Conservation (phyloP, 1,140 invertebrate genomes). For the Cotesia vestalis region DNA sequence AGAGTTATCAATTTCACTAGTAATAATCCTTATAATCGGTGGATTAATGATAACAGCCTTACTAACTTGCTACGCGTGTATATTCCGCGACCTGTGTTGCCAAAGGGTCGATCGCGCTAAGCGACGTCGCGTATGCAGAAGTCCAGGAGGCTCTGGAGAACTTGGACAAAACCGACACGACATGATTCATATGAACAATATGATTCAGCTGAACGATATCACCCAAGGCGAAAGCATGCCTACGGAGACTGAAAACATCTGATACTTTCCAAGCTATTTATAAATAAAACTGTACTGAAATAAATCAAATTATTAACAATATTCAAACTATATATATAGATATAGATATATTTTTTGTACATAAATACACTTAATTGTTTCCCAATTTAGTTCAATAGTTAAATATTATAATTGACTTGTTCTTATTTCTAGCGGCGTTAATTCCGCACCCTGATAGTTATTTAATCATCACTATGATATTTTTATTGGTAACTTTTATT, state of each 20-base stretch:
- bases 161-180: conserved; percentile 39
- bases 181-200: conserved; percentile 50
- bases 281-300: neutral
- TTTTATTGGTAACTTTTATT: too few species aligned
- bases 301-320: conserved; percentile 5
- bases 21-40: conserved; percentile 50
- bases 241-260: conserved; percentile 56
- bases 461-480: too few species aligned
- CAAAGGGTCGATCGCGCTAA: conserved; percentile 42
- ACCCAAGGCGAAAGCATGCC: conserved; percentile 55
- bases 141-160: conserved; percentile 39
- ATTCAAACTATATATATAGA: too few species aligned
- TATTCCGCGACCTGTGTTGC: conserved; percentile 54
- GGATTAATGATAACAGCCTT: conserved; percentile 50
- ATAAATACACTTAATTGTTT: too few species aligned
- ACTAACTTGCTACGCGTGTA: conserved; percentile 51
- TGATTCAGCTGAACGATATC: conserved; percentile 54
- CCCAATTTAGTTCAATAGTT: too few species aligned
- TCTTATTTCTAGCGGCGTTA: too few species aligned
- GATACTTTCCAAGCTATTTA: conserved; percentile 11
- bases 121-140: conserved; percentile 39
- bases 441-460: too few species aligned
- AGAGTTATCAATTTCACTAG: conserved; percentile 49
- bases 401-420: too few species aligned
- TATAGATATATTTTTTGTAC: too few species aligned